Evolutionary conservation across 2,888 invertebrate genomes (phyloP), one percentile per base, ranked within the genome.

Genomic region (Lathronympha strigana): DNA sequence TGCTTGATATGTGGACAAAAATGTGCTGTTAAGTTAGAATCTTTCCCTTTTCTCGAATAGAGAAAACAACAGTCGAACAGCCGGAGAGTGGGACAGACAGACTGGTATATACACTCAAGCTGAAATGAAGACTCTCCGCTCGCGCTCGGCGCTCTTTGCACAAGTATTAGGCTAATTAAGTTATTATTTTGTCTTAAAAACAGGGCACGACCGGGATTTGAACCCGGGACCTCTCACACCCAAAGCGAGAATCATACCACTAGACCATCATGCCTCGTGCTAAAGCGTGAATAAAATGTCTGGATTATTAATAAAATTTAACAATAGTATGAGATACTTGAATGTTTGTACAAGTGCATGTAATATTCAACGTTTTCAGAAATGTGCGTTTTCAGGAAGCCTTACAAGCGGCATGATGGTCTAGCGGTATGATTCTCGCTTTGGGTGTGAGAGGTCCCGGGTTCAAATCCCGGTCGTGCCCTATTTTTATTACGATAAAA

Each of bases 381-480:
- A 9, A 43, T 9, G 9, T 43, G 2, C 19, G 43, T 19, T 19
- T 43, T 43, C 1, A 19, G 11, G 11, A 19, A 19, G 19, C 5
- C 4, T 38, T 38, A 38, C 15, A 33, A 33, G 58, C 21, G 84
- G 86, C 85, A 84, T 84, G 84, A 84, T 85, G 84, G 86, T 86
- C 84, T 85, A 85, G 84, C 78, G 84, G 86, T 82, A 84, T 86
- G 84, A 86, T 86, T 84, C 80, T 84, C 83, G 82, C 84, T 86
- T 85, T 79, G 87, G 87, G 86, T 88, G 73, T 72, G 75, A 76
- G 73, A 73, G 76, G 76, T 75, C 74, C 73, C 74, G 74, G 75
- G 76, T 76, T 75, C 75, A 76, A 76, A 74, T 75, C 72, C 75
- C 75, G 73, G 74, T 71, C 73, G 75, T 69, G 74, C 73, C 73